Base-by-base conservation (phyloP, 2,888 invertebrate genomes). In the Polymixis lichenea region DNA sequence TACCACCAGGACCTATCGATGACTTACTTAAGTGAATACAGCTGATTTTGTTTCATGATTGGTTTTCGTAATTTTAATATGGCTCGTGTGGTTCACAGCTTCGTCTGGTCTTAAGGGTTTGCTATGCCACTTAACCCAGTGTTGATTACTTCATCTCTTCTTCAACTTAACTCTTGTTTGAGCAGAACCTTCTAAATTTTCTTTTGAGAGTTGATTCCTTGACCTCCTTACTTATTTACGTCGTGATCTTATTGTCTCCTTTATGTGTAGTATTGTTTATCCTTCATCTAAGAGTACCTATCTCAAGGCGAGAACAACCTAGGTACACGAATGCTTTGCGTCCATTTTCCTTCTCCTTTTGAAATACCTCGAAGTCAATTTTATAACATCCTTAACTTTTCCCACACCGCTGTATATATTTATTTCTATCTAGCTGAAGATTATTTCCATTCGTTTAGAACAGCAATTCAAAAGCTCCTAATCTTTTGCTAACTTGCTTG, bases 41-140 rank as follows among this genome's bases (percentile, higher is more conserved):
- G 65, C 77, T 66, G 55, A n/a, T n/a, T n/a, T n/a, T 49, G 11
- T 64, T 58, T 46, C n/a, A 61, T 49, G 55, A 55, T 55, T 55
- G 28, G 5, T 64, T 51, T 81, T 56, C 11, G n/a, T 51, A n/a
- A 51, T 62, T 64, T 62, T 15, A 55, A n/a, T 61, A 38, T 49
- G n/a, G n/a, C 25, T 53, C 3, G 7, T 38, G 43, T 32, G 8
- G 28, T 46, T 46, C 28, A 53, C 32, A 19, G 75, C 74, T 62
- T 28, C n/a, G 22, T 8, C 15, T 58, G 17, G 9, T 9, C 51
- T 28, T 17, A 28, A 25, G 5, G 8, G 13, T 0, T 13, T 6
- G 4, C 5, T 15, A 32, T 0, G n/a, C 8, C 46, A 62, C n/a
- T 38, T 22, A 22, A 38, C 13, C n/a, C 2, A 28, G 0, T 46